These are phyloP conservation scores for Parnassius glacialis DNA, from an alignment of 2,888 invertebrate species.

Conservation along the genomic window DNA sequence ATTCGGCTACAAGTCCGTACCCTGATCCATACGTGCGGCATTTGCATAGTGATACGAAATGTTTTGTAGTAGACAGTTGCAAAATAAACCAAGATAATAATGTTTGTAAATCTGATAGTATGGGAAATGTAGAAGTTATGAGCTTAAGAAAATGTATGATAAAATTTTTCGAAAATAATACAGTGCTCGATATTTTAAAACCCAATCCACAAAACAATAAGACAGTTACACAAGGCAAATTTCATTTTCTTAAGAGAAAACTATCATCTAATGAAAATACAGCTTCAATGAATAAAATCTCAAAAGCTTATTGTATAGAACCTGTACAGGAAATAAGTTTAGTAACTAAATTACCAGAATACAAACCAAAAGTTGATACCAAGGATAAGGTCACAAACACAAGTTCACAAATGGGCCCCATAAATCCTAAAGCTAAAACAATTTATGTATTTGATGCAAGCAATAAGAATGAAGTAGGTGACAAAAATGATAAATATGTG, in stretches of 20 bases:
- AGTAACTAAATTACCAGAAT: constrained; percentile 1
- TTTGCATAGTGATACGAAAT: too few species aligned
- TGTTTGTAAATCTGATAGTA: not conserved
- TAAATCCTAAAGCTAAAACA: too few species aligned
- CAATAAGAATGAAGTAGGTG: too few species aligned
- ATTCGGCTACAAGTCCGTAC: too few species aligned
- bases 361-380: not conserved
- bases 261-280: not conserved
- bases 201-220: not conserved
- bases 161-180: constrained; percentile 8
- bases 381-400: not conserved
- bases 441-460: too few species aligned
- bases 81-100: not conserved
- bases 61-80: not conserved
- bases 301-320: not conserved
- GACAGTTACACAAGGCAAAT: not conserved
- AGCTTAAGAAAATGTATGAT: constrained; percentile 11
- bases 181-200: constrained; percentile 1
- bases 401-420: too few species aligned
- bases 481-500: too few species aligned
- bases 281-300: constrained; percentile 9
- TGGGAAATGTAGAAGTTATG: constrained; percentile 1
- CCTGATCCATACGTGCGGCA: too few species aligned
- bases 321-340: not conserved
- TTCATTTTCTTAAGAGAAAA: constrained; percentile 9